Evolutionary conservation across 1,140 invertebrate species (phyloP).

Genomic region (Eumeta japonica): DNA sequence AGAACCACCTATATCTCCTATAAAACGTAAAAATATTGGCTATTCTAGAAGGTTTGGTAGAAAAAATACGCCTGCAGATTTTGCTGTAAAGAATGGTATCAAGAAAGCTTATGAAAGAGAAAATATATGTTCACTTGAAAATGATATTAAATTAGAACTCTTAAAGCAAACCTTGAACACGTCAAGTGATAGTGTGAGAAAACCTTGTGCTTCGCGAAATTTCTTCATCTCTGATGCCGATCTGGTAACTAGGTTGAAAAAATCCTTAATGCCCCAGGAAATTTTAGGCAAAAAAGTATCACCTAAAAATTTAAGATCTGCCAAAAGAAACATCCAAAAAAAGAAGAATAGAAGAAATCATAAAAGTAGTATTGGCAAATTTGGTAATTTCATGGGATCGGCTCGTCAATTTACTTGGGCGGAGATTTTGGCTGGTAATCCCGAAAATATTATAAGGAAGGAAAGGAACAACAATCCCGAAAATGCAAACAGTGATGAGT

Average conservation of each 20-base stretch:
- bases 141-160: slow-evolving; percentile 48
- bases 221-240: slow-evolving; percentile 53
- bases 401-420: slow-evolving; percentile 59
- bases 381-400: slow-evolving; percentile 55
- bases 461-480: slow-evolving; percentile 28
- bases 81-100: slow-evolving; percentile 36
- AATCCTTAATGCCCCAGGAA: slow-evolving; percentile 45
- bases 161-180: slow-evolving; percentile 44
- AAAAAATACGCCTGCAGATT: slow-evolving; percentile 39
- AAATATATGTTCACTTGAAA: slow-evolving; percentile 48
- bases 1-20: slow-evolving; percentile 37
- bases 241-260: slow-evolving; percentile 45
- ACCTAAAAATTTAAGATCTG: slow-evolving; percentile 52
- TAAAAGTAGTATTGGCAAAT: slow-evolving; percentile 50
- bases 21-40: slow-evolving; percentile 34
- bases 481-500: slow-evolving; percentile 38
- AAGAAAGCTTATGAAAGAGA: slow-evolving; percentile 47
- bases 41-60: slow-evolving; percentile 41
- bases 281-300: slow-evolving; percentile 49
- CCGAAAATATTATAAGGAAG: slow-evolving; percentile 58
- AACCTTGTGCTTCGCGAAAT: slow-evolving; percentile 48
- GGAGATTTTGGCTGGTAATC: slow-evolving; percentile 57
- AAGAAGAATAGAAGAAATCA: slow-evolving; percentile 40
- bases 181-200: slow-evolving; percentile 46
- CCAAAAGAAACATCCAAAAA: slow-evolving; percentile 46